Evolutionary conservation across 2,113 vertebrate genomes (phyloP), one percentile per base, ranked within the genome.

Genomic region (Dipodomys spectabilis): DNA sequence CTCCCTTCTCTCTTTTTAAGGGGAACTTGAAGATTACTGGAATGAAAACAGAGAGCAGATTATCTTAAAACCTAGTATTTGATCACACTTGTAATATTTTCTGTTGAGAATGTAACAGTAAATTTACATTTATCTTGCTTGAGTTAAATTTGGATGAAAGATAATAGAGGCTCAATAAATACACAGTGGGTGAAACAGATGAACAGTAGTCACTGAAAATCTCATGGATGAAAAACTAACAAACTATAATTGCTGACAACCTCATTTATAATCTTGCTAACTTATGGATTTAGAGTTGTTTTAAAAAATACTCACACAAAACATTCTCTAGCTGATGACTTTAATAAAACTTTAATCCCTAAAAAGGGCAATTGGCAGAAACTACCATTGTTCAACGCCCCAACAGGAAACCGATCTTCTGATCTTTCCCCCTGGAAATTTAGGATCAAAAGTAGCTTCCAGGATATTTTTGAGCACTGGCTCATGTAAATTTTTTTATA

Each of bases 271-370:
- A 87, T 49, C 88, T 88, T 71, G 72, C 89, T 92, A 82, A 28
- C 22, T 85, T 44, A 69, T 2, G 11, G 80, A 90, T 94, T 93
- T 93, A 75, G 4, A 77, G 65, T 32, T 94, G n/a, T 92, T 94
- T 95, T 81, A 79, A 96, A 93, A 95, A 93, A 95, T 67, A 92
- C 68, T 69, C 81, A 80, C 28, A 82, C 45, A 64, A 60, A 92
- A 81, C 23, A 78, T 89, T 91, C 35, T 84, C 68, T 71, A 94
- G 72, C 45, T 86, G 71, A 85, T 82, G 62, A 25, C 3, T 74
- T 81, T 60, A 78, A 81, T 84, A 65, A 83, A 12, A n/a, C 44
- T 13, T 18, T 77, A 79, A 82, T 90, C 68, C 65, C 65, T 5
- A 74, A 95, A 96, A 92, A 85, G 53, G 60, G 23, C 80, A 87